phyloP scores from a whole-genome alignment of 2,888 invertebrate species.

The Diadromus collaris region DNA sequence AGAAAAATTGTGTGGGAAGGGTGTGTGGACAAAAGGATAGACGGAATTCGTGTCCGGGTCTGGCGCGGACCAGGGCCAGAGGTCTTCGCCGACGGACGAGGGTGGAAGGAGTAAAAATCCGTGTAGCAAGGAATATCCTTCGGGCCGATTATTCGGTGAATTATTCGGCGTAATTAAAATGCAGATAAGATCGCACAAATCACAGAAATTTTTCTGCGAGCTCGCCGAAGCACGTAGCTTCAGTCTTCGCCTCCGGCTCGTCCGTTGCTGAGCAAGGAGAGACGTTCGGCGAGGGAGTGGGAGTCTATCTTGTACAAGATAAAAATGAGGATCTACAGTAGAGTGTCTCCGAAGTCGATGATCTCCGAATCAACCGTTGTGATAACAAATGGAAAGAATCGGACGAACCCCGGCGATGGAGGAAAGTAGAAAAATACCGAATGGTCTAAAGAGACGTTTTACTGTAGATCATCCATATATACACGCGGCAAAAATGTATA shows the following conservation, averaged over 20 bases:
- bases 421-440: neutral
- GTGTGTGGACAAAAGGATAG: slow-evolving; percentile 1
- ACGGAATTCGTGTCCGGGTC: slow-evolving; percentile 44
- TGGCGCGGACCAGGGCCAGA: slow-evolving; percentile 33
- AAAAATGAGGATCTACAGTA: slow-evolving; percentile 7
- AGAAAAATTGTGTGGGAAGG: slow-evolving; percentile 1
- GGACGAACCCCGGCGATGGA: neutral
- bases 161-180: slow-evolving; percentile 79
- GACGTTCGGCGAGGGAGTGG: slow-evolving; percentile 32
- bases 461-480: slow-evolving; percentile 30
- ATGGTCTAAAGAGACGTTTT: neutral
- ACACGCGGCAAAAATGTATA: slow-evolving; percentile 69
- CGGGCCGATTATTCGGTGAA: slow-evolving; percentile 75
- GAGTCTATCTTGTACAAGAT: slow-evolving; percentile 26
- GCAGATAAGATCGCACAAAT: slow-evolving; percentile 79
- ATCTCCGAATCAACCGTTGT: neutral
- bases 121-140: slow-evolving; percentile 58
- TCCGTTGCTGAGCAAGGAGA: slow-evolving; percentile 18
- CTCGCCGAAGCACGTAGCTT: slow-evolving; percentile 54
- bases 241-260: slow-evolving; percentile 25
- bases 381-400: neutral
- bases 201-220: slow-evolving; percentile 76
- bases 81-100: slow-evolving; percentile 42
- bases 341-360: neutral
- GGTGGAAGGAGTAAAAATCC: slow-evolving; percentile 54